phyloP scores from a whole-genome alignment of 2,888 invertebrate genomes.

The Tinea trinotella region DNA sequence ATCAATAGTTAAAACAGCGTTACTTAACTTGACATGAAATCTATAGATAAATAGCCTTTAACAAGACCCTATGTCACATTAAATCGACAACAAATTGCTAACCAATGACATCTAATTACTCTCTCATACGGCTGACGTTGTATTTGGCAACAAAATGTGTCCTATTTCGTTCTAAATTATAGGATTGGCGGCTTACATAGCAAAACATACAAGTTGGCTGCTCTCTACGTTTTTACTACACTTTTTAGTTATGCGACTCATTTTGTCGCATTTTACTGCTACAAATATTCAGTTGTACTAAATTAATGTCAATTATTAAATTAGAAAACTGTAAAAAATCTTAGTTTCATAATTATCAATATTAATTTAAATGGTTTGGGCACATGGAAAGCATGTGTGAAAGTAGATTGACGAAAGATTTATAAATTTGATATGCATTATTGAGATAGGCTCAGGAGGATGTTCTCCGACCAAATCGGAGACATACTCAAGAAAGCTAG shows the following conservation, averaged over 20 bases:
- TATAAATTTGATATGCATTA: no score
- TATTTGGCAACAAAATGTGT: slow-evolving; percentile 30
- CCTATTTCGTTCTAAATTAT: slow-evolving; percentile 34
- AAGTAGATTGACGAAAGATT: no score
- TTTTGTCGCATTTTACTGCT: neutral
- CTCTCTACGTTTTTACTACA: neutral
- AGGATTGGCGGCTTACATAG: slow-evolving; percentile 18
- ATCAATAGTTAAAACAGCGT: no score
- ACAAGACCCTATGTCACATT: neutral
- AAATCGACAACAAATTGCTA: slow-evolving; percentile 16
- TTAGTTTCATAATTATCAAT: no score
- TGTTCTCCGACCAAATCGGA: no score
- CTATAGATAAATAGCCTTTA: neutral
- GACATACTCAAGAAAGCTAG: no score
- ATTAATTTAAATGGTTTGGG: no score
- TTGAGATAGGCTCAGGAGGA: no score
- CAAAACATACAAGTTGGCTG: slow-evolving; percentile 8
- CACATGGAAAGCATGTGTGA: no score
- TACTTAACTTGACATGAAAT: neutral
- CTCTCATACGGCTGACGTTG: slow-evolving; percentile 19
- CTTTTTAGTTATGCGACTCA: neutral
- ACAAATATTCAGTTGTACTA: no score
- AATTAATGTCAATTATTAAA: no score
- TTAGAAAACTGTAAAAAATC: no score
- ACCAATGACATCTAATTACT: slow-evolving; percentile 22